phyloP scores from a whole-genome alignment of 2,797 vertebrate species.

The Rhinophrynus dorsalis region DNA sequence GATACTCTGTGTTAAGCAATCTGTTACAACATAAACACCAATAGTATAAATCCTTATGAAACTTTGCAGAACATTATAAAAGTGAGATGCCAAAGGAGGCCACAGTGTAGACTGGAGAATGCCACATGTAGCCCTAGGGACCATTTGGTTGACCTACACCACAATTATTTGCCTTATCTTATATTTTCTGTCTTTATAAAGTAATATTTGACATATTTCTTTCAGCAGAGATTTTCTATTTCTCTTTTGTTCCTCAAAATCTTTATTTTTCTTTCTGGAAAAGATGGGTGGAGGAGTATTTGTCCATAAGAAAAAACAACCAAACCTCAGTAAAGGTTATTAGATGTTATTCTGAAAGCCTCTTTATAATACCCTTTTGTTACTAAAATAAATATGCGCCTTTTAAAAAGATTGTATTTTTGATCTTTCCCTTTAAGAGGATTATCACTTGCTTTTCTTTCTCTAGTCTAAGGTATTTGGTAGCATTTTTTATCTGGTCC shows the following conservation, averaged over 20 bases:
- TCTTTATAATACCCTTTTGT: constrained; percentile 10
- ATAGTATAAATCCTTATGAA: too few relatives aligned
- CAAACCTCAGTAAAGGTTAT: not conserved
- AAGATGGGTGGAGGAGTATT: constrained; percentile 4
- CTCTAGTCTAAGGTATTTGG: constrained; percentile 8
- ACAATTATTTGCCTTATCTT: too few relatives aligned
- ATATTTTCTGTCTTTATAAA: not conserved
- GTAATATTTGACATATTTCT: constrained; percentile 3
- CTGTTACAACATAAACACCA: too few relatives aligned
- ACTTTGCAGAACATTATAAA: too few relatives aligned
- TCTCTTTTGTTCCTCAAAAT: not conserved
- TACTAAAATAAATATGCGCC: constrained; percentile 7
- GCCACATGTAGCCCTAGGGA: too few relatives aligned
- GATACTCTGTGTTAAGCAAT: too few relatives aligned
- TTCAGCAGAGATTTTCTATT: not conserved
- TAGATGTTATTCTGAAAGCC: not conserved
- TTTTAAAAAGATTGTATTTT: not conserved
- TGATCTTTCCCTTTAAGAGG: not conserved
- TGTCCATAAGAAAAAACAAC: not conserved
- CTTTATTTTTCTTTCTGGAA: constrained; percentile 4
- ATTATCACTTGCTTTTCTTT: constrained; percentile 10
- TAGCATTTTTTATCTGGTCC: constrained; percentile 7
- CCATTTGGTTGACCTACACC: too few relatives aligned
- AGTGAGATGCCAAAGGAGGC: too few relatives aligned
- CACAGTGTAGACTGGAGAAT: too few relatives aligned